These are phyloP conservation scores for Epizoanthus scotinus DNA, from an alignment of 92 coral and sea anemone genomes.

Conservation along the genomic window DNA sequence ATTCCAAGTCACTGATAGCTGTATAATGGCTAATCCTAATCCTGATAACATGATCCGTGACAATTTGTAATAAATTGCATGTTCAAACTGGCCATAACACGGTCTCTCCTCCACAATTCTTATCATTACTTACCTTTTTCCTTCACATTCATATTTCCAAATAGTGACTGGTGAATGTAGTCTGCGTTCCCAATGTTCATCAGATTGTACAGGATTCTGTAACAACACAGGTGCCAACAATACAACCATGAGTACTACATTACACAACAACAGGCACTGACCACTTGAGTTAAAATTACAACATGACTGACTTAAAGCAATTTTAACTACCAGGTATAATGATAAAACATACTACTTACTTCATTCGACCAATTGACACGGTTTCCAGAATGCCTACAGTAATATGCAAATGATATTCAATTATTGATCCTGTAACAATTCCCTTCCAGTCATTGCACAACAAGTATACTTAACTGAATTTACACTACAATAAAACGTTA, in stretches of 20 bases:
- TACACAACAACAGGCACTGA: not conserved
- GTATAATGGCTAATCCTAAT: no score
- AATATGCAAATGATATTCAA: not conserved
- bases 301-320: no score
- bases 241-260: not conserved
- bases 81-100: not conserved
- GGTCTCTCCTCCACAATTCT: not conserved
- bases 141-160: slow-evolving; percentile 32
- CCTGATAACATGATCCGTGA: no score
- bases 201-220: slow-evolving; percentile 75
- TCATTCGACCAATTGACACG: slow-evolving; percentile 50
- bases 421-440: no score
- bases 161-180: slow-evolving; percentile 67
- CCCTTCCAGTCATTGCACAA: not conserved
- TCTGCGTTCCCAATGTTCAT: slow-evolving; percentile 79
- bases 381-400: slow-evolving; percentile 53
- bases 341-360: slow-evolving; percentile 45
- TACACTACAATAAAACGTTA: no score
- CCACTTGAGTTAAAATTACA: not conserved
- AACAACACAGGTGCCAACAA: not conserved
- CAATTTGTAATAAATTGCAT: not conserved
- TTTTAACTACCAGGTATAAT: no score
- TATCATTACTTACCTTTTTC: not conserved
- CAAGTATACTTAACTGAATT: no score
- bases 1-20: no score